Percentiles rank a stretch among this genome's conserved stretches.
Evolutionary conservation across 2,888 invertebrate genomes (phyloP).

Genomic region (Mimas tiliae): DNA sequence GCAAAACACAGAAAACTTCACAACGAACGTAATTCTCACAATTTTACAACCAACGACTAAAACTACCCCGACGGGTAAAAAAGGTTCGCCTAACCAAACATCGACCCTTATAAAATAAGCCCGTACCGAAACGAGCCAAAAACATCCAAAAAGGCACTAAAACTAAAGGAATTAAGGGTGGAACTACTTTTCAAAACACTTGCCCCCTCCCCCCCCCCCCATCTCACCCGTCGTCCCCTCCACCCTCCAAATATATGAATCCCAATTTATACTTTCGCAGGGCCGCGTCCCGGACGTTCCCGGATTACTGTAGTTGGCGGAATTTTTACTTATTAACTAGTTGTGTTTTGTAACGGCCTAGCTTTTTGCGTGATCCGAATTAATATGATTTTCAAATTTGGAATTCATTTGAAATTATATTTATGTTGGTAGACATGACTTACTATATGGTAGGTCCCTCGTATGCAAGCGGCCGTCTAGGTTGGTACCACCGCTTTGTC

Average conservation of each 20-base stretch:
- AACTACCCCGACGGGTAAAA: slow-evolving; percentile 79
- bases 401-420: neutral
- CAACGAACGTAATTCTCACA: slow-evolving; percentile 60
- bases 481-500: too few species aligned
- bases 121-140: slow-evolving; percentile 62
- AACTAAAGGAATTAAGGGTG: slow-evolving; percentile 81
- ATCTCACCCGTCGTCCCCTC: slow-evolving; percentile 40
- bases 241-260: slow-evolving; percentile 72
- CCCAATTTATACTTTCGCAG: slow-evolving; percentile 80
- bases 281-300: slow-evolving; percentile 18
- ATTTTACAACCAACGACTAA: slow-evolving; percentile 69
- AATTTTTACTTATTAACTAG: slow-evolving; percentile 25
- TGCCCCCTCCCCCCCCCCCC: slow-evolving; percentile 57
- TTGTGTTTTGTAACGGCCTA: slow-evolving; percentile 14
- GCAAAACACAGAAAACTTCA: slow-evolving; percentile 53
- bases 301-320: slow-evolving; percentile 22
- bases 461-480: too few species aligned
- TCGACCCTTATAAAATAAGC: slow-evolving; percentile 79
- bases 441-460: too few species aligned
- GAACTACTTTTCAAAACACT: slow-evolving; percentile 84
- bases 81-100: slow-evolving; percentile 84
- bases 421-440: neutral
- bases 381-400: slow-evolving; percentile 4
- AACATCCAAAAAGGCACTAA: slow-evolving; percentile 83
- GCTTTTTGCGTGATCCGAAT: neutral